These are phyloP conservation scores for Champsocephalus esox DNA, from an alignment of 2,797 vertebrate genomes.

Conservation along the genomic window DNA sequence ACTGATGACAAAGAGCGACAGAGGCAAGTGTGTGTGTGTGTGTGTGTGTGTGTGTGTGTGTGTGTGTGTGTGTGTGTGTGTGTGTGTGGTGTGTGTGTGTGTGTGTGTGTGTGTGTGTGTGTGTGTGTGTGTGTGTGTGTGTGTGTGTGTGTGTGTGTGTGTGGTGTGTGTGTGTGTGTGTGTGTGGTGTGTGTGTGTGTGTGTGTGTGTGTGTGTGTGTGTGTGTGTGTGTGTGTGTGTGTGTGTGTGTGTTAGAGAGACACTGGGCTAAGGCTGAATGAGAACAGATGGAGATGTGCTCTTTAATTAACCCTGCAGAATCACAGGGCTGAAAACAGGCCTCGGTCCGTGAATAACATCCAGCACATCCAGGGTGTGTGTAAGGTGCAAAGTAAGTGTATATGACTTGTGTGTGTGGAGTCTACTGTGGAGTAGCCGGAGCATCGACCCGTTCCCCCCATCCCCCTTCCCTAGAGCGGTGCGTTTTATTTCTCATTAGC, in stretches of 20 bases:
- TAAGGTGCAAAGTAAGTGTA: constrained; percentile 70
- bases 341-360: constrained; percentile 89
- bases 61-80: constrained; percentile 22
- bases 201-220: constrained; percentile 42
- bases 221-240: constrained; percentile 4
- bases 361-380: constrained; percentile 72
- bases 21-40: constrained; percentile 20
- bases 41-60: background rate
- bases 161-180: constrained; percentile 5
- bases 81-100: constrained; percentile 54
- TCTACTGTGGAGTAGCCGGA: constrained; percentile 77
- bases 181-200: constrained; percentile 51
- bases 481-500: constrained; percentile 92
- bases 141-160: too few relatives aligned
- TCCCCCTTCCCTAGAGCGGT: constrained; percentile 79
- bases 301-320: constrained; percentile 91
- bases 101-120: constrained; percentile 27
- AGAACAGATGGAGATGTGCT: constrained; percentile 90
- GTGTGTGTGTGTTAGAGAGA: constrained; percentile 67
- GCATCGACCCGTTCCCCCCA: constrained; percentile 81
- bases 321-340: constrained; percentile 87
- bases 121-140: constrained; percentile 49
- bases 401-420: constrained; percentile 53
- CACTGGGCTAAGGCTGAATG: constrained; percentile 81
- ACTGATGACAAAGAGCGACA: constrained; percentile 64